Percentiles rank a stretch among this genome's conserved stretches.
Evolutionary conservation across 2,113 vertebrate genomes (phyloP).

Genomic region (Pavo muticus): DNA sequence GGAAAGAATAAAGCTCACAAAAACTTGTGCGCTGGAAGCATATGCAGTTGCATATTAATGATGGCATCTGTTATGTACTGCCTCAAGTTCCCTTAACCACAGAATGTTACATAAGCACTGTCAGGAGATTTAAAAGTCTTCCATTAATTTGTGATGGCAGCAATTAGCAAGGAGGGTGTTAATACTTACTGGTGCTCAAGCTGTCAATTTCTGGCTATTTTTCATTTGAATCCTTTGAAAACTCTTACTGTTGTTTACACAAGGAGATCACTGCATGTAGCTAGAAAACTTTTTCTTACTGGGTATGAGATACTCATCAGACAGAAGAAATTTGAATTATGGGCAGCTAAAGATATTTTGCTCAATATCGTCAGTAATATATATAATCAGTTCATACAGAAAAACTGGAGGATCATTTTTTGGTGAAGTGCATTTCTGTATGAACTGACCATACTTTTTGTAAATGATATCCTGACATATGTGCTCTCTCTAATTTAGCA

Average conservation of each 20-base stretch:
- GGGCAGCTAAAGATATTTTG: not conserved
- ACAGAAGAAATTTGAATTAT: not conserved
- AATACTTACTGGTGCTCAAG: slow-evolving; percentile 68
- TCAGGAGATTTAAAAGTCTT: slow-evolving; percentile 77
- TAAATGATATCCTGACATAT: not conserved
- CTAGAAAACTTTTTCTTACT: not conserved
- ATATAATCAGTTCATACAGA: not conserved
- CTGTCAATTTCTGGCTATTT: slow-evolving; percentile 67
- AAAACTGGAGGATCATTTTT: not conserved
- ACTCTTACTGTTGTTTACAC: slow-evolving; percentile 24
- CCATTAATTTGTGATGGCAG: slow-evolving; percentile 78
- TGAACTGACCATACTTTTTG: not conserved
- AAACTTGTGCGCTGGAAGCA: slow-evolving; percentile 62
- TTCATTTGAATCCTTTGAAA: slow-evolving; percentile 55
- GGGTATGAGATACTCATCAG: not conserved
- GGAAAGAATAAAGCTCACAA: not conserved
- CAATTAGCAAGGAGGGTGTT: slow-evolving; percentile 78
- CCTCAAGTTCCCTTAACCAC: slow-evolving; percentile 66
- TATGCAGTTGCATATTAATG: slow-evolving; percentile 81
- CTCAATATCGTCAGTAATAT: not conserved
- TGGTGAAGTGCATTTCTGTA: not conserved
- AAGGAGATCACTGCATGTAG: not conserved
- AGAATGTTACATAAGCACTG: slow-evolving; percentile 74
- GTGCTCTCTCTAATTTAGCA: not conserved
- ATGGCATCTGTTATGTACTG: slow-evolving; percentile 76